Evolutionary conservation across 2,888 invertebrate genomes (phyloP).

Genomic region (Microplitis deprimator): DNA sequence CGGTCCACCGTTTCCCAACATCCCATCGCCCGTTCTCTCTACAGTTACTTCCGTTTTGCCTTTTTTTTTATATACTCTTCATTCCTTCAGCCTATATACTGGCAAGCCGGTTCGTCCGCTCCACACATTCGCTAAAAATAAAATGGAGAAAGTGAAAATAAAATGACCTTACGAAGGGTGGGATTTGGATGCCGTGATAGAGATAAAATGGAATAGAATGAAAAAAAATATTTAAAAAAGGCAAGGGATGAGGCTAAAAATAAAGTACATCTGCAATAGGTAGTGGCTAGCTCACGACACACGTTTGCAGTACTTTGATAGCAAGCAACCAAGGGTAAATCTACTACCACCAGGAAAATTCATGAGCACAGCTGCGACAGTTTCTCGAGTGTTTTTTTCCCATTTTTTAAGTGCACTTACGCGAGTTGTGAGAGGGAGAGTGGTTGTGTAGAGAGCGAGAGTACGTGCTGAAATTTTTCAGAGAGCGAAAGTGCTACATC

Average conservation of each 20-base stretch:
- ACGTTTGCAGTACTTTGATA: not conserved
- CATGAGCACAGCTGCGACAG: constrained; percentile 57
- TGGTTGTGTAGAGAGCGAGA: constrained; percentile 12
- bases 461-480: not conserved
- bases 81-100: constrained; percentile 26
- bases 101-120: constrained; percentile 38
- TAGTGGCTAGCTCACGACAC: constrained; percentile 1
- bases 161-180: constrained; percentile 56
- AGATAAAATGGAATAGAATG: constrained; percentile 12
- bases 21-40: constrained; percentile 38
- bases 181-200: not conserved
- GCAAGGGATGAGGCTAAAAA: not conserved
- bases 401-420: constrained; percentile 63
- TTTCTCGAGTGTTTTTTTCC: constrained; percentile 58
- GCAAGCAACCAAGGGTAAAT: not conserved
- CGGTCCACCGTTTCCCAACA: constrained; percentile 36
- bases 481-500: constrained; percentile 15
- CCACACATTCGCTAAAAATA: constrained; percentile 55
- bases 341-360: constrained; percentile 47
- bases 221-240: constrained; percentile 12
- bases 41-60: constrained; percentile 33
- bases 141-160: constrained; percentile 65
- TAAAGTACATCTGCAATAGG: not conserved
- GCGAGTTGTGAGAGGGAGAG: constrained; percentile 42
- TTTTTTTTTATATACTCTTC: constrained; percentile 29